Conservation (phyloP, 2,113 vertebrate genomes). For the Notarius quadriscutis region DNA sequence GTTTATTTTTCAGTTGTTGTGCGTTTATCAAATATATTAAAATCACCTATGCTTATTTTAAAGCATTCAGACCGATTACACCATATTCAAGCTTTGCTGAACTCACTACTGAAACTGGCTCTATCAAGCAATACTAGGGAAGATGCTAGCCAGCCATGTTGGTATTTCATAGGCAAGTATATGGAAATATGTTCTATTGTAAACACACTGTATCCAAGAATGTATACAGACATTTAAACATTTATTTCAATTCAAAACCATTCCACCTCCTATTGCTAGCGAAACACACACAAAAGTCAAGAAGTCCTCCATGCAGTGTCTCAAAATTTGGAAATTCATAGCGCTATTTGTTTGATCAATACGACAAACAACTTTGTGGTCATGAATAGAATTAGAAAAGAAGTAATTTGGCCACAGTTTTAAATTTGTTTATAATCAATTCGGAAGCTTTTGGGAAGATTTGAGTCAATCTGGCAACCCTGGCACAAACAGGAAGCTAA, state of each 20-base stretch:
- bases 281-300: background rate
- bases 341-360: background rate
- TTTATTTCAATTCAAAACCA: background rate
- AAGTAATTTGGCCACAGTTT: background rate
- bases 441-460: background rate
- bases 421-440: background rate
- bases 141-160: background rate
- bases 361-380: background rate
- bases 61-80: background rate
- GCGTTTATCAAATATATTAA: background rate
- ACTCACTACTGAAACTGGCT: background rate
- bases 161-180: background rate
- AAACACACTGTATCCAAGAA: background rate
- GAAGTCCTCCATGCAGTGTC: background rate
- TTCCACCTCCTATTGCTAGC: background rate
- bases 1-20: background rate
- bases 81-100: background rate
- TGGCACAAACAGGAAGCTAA: background rate
- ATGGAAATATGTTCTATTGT: background rate
- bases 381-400: background rate
- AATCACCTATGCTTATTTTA: background rate
- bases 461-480: background rate
- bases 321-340: background rate
- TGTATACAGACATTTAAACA: background rate
- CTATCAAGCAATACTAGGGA: background rate